Percentiles rank a stretch among this genome's conserved stretches.
phyloP scores from a whole-genome alignment of 2,888 invertebrate genomes.

The Dolomedes plantarius region DNA sequence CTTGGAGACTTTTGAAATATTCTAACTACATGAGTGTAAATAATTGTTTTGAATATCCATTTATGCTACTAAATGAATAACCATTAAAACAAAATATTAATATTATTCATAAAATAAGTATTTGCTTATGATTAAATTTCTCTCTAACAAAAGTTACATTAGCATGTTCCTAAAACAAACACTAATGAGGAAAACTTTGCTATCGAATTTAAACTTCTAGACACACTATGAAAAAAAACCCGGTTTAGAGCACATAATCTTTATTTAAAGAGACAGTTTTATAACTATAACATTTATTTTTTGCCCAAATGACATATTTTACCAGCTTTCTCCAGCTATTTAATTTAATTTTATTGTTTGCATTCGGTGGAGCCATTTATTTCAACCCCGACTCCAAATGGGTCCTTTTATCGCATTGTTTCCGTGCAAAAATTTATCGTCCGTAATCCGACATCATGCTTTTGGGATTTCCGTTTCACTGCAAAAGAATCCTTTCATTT shows the following conservation, averaged over 20 bases:
- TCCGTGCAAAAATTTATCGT: conserved; percentile 6
- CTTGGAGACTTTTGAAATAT: too few relatives aligned
- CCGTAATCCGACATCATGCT: background rate
- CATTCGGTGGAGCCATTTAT: background rate
- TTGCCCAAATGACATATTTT: background rate
- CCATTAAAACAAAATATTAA: too few relatives aligned
- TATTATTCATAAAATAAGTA: too few relatives aligned
- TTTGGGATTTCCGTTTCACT: conserved; percentile 4
- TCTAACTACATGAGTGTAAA: too few relatives aligned
- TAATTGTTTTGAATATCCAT: too few relatives aligned
- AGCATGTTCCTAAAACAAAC: too few relatives aligned
- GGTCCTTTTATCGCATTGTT: background rate
- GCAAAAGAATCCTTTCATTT: background rate
- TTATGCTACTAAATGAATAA: too few relatives aligned
- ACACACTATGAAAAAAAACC: background rate
- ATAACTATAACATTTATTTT: background rate
- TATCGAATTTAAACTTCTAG: background rate
- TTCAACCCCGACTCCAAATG: background rate
- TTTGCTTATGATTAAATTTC: too few relatives aligned
- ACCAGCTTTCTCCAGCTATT: background rate
- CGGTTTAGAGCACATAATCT: background rate
- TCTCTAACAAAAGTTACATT: too few relatives aligned
- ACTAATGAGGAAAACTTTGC: background rate
- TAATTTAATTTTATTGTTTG: conserved; percentile 2
- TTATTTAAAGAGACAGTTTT: conserved; percentile 9